Evolutionary conservation across 2,797 vertebrate species (phyloP), one percentile per base, ranked within the genome.

Genomic region (Spinus pinus): DNA sequence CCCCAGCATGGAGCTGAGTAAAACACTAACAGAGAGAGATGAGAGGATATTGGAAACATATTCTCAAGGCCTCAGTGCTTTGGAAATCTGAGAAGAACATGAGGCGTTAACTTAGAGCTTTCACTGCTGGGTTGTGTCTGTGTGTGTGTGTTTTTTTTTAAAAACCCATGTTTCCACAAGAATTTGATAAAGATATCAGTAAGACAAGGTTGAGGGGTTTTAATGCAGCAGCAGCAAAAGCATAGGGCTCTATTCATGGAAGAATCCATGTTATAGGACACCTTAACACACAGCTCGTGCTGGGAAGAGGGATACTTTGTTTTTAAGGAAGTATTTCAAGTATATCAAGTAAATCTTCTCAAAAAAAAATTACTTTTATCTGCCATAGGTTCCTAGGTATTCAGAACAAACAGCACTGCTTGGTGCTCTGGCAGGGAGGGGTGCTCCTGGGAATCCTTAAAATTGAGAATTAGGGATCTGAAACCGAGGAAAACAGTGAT

Each of bases 21-120:
- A 98, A 98, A 98, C 96, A 98, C 97, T 98, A 99, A 98, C 98
- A 81, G 96, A 98, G 98, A 98, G 98, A 98, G 98, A 98, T 97
- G 97, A 98, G 98, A 97, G 97, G 98, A 98, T 99, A 99, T 99
- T 99, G 98, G 97, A 99, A 99, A 99, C 99, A 99, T 98, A 99
- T 99, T 99, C 98, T 97, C 95, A 82, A 84, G 98, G 98, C 98
- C 98, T 96, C 96, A 90, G 87, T 65, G 95, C 98, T 98, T 99
- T 98, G 97, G 97, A 98, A 98, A 97, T 96, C 94, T 62, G 93
- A 98, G 97, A 97, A 96, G 97, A 98, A 98, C 98, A 98, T 66
- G 96, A 98, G 97, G 98, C 97, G 96, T 98, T 98, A 98, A 97
- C 98, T 96, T 97, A 61, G 96, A 97, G 97, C 96, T 97, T 97